A percentile compares a stretch with the other conserved stretches of the same genome.
Conservation (phyloP, 2,113 vertebrate species). For the Pachyramphus minor region DNA sequence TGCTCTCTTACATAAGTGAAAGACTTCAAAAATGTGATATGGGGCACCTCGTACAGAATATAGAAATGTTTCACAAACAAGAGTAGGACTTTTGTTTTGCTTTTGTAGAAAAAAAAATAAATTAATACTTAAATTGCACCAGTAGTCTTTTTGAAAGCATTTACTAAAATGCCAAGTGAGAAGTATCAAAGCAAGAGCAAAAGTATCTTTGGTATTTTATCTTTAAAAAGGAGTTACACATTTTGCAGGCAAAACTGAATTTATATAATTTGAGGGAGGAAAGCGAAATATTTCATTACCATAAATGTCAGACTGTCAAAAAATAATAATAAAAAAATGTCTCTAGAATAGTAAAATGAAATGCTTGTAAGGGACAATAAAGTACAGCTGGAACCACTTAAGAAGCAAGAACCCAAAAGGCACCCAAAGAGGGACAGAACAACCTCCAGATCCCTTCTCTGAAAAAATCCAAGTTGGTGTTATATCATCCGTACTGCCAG, state of each 20-base stretch:
- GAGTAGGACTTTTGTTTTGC: neutral
- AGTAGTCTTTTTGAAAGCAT: neutral
- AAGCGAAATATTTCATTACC: conserved; percentile 14
- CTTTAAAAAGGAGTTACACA: neutral
- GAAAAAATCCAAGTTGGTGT: neutral
- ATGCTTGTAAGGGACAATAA: neutral
- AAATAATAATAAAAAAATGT: neutral
- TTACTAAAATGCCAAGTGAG: neutral
- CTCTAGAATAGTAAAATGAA: neutral
- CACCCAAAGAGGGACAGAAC: neutral
- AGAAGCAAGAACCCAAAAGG: neutral
- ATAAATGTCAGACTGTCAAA: conserved; percentile 24
- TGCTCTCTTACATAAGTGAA: neutral
- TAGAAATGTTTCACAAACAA: neutral
- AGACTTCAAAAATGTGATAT: neutral
- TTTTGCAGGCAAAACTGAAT: neutral
- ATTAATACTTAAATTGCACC: neutral
- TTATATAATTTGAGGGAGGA: neutral
- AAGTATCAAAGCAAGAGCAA: neutral
- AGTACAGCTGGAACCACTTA: neutral
- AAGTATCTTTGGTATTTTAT: neutral
- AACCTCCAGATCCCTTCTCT: neutral
- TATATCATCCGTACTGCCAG: neutral
- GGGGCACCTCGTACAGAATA: neutral
- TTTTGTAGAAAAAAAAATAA: neutral